A percentile compares a stretch with the other conserved stretches of the same genome.
Evolutionary conservation across 35 echinoderm and acorn worm species (phyloP).

Genomic region (Lytechinus variegatus): DNA sequence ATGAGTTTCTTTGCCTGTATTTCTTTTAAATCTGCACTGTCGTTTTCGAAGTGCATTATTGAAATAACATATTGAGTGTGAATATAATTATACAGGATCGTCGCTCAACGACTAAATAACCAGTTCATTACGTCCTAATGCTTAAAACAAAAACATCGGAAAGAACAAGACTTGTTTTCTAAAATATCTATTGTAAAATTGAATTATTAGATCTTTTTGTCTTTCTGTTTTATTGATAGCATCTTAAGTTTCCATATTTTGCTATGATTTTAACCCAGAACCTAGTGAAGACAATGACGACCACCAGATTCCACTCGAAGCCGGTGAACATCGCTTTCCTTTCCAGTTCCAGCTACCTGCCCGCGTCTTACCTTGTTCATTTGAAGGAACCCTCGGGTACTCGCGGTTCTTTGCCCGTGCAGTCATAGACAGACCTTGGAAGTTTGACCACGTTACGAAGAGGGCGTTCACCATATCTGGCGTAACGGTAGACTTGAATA

Average conservation of each 20-base stretch:
- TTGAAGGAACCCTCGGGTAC: conserved; percentile 87
- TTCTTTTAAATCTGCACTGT: background rate
- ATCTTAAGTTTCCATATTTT: no score
- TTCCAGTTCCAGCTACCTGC: conserved; percentile 82
- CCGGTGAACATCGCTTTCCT: conserved; percentile 72
- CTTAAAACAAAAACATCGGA: no score
- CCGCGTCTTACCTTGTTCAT: conserved; percentile 82
- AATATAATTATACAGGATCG: no score
- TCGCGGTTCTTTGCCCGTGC: conserved; percentile 76
- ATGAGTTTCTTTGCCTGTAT: background rate
- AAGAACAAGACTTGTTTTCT: no score
- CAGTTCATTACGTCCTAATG: no score
- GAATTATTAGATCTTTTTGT: no score
- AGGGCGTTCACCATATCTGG: conserved; percentile 82
- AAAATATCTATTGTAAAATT: no score
- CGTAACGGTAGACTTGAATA: conserved; percentile 78
- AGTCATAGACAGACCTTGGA: conserved; percentile 93
- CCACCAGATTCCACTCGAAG: conserved; percentile 41
- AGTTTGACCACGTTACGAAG: conserved; percentile 93
- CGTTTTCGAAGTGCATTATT: background rate
- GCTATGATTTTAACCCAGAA: background rate
- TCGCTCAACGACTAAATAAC: no score
- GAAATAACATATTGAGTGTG: no score
- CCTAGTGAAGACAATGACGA: conserved; percentile 63
- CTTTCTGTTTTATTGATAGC: no score